Evolutionary conservation across 2,888 invertebrate species (phyloP), one percentile per base, ranked within the genome.

Genomic region (Trilocha varians): DNA sequence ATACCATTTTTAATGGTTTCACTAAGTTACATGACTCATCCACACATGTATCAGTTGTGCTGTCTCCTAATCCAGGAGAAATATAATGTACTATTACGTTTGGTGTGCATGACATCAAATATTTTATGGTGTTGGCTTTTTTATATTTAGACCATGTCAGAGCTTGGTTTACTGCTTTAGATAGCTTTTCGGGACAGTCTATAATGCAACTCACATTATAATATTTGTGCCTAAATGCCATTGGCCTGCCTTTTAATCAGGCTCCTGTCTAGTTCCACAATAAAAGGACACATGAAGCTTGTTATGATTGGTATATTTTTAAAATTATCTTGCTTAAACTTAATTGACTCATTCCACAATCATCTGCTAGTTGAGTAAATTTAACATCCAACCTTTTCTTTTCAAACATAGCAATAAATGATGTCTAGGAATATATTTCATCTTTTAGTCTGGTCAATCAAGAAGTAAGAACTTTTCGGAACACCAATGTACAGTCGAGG

Each of bases 131-230:
- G n/a, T 63, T 58, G 0, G 45, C 46, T 35, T 62, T 62, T 39
- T 61, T 59, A 25, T 67, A 65, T 5, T 64, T 60, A 14, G 71
- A 71, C 70, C 70, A 73, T 3, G 67, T 50, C 0, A 66, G 16
- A 17, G 65, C 37, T 50, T 69, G 67, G 36, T 63, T 34, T 1
- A 68, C 4, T 2, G 65, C 49, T 38, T 64, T 57, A 5, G 51
- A 47, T 13, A 69, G 68, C 45, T 67, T 72, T 44, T 72, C 67
- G 5, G 70, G 44, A 37, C 69, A 73, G 36, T 72, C 69, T 34
- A 69, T 65, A 3, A 73, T 70, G 18, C 59, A 60, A 39, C 37
- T 53, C 0, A 63, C 57, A 11, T 61, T 49, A 13, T 52, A 0
- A 47, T 55, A 59, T 40, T 52, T 58, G 38, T 57, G 51, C 14